A percentile compares a stretch with the other conserved stretches of the same genome.
phyloP scores from a whole-genome alignment of 2,888 invertebrate genomes.

The Orthosia cruda region DNA sequence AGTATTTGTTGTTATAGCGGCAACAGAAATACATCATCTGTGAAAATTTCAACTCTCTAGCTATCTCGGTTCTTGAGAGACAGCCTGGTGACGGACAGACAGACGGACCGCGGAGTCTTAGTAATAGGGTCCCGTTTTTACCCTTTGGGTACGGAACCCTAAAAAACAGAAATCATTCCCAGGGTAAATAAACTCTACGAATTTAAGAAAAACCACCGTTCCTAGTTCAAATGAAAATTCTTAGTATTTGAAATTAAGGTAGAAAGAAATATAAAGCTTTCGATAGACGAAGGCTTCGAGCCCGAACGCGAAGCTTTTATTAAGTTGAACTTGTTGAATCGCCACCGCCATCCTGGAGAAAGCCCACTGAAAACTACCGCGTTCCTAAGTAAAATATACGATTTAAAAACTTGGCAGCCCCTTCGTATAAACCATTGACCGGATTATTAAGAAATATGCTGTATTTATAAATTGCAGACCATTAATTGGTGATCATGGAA shows the following conservation, averaged over 20 bases:
- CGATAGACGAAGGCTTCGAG: conserved; percentile 62
- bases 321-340: conserved; percentile 76
- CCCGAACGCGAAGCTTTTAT: conserved; percentile 72
- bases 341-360: conserved; percentile 61
- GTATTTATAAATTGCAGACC: conserved; percentile 3
- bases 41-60: too few relatives aligned
- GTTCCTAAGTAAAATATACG: conserved; percentile 59
- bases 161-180: not conserved
- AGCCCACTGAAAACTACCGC: conserved; percentile 64
- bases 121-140: too few relatives aligned
- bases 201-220: not conserved
- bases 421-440: conserved; percentile 23
- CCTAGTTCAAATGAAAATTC: conserved; percentile 23
- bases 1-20: too few relatives aligned
- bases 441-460: conserved; percentile 16
- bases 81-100: too few relatives aligned
- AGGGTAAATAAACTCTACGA: conserved; percentile 1
- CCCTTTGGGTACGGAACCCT: too few relatives aligned
- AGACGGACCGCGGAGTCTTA: too few relatives aligned
- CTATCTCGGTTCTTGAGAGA: too few relatives aligned
- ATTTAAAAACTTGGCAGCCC: conserved; percentile 48
- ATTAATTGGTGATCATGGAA: conserved; percentile 16
- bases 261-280: conserved; percentile 53
- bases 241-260: conserved; percentile 46
- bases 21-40: too few relatives aligned